Evolutionary conservation across 2,888 invertebrate genomes (phyloP).

Genomic region (Calephelis perditalis): DNA sequence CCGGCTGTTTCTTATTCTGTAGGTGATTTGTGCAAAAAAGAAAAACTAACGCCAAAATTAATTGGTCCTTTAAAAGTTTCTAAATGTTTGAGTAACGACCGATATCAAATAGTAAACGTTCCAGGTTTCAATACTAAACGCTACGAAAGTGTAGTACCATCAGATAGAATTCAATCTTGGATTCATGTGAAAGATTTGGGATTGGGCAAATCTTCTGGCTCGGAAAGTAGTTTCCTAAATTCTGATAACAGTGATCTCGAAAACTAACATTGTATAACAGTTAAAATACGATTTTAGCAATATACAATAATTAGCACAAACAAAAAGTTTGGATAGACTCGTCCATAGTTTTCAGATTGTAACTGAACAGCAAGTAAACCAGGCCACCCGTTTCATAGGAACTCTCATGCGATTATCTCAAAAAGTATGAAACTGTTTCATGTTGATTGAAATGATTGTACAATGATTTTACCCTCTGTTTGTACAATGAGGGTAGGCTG

Average conservation of each 20-base stretch:
- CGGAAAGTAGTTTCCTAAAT: no score
- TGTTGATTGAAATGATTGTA: neutral
- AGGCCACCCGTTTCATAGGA: slow-evolving; percentile 13
- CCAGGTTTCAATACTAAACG: slow-evolving; percentile 24
- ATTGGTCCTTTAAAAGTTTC: slow-evolving; percentile 27
- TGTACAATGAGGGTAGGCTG: neutral
- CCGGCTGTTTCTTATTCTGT: slow-evolving; percentile 18
- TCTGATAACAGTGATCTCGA: no score
- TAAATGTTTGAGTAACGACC: slow-evolving; percentile 25
- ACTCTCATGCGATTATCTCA: slow-evolving; percentile 17
- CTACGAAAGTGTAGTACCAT: slow-evolving; percentile 22
- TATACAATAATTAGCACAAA: no score
- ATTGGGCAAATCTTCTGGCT: neutral
- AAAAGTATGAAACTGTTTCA: slow-evolving; percentile 21
- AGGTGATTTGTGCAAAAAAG: slow-evolving; percentile 27
- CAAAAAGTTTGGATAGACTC: no score
- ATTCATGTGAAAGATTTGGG: slow-evolving; percentile 23
- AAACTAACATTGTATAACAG: no score
- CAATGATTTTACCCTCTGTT: neutral
- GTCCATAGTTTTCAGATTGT: no score
- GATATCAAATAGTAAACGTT: slow-evolving; percentile 25
- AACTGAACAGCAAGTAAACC: slow-evolving; percentile 20
- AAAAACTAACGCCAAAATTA: slow-evolving; percentile 28
- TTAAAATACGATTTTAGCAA: no score
- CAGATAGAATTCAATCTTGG: slow-evolving; percentile 28